Evolutionary conservation across 1,140 invertebrate genomes (phyloP).

Genomic region (Lithobius niger): DNA sequence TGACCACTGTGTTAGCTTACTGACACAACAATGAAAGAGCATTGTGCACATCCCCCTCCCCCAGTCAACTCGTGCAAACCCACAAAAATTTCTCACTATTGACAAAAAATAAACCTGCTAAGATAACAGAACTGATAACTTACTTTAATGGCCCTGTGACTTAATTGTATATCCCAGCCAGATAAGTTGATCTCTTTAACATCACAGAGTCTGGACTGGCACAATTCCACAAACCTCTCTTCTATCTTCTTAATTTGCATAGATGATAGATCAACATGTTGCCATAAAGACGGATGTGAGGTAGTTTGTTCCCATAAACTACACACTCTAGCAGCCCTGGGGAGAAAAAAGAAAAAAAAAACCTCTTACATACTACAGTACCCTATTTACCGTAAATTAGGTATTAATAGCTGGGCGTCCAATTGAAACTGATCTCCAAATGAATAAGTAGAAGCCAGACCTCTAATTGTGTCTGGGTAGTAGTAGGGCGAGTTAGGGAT

Average conservation of each 20-base stretch:
- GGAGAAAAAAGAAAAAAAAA: background rate
- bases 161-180: background rate
- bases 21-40: no score
- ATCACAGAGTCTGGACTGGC: constrained; percentile 39
- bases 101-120: background rate
- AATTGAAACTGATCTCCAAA: no score
- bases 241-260: constrained; percentile 54
- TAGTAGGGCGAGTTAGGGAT: no score
- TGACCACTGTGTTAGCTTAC: no score
- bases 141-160: background rate
- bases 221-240: constrained; percentile 55
- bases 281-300: constrained; percentile 51
- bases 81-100: background rate
- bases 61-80: no score
- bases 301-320: constrained; percentile 55
- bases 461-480: no score
- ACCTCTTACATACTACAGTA: background rate
- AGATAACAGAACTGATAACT: background rate
- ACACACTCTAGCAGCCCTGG: constrained; percentile 41
- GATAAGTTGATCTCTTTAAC: constrained; percentile 45
- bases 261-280: constrained; percentile 52
- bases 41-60: no score
- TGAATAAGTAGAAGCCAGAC: no score
- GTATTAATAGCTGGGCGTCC: background rate
- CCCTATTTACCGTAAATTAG: background rate